Evolutionary conservation across 2,113 vertebrate species (phyloP), one percentile per base, ranked within the genome.

Genomic region (Pituophis catenifer): DNA sequence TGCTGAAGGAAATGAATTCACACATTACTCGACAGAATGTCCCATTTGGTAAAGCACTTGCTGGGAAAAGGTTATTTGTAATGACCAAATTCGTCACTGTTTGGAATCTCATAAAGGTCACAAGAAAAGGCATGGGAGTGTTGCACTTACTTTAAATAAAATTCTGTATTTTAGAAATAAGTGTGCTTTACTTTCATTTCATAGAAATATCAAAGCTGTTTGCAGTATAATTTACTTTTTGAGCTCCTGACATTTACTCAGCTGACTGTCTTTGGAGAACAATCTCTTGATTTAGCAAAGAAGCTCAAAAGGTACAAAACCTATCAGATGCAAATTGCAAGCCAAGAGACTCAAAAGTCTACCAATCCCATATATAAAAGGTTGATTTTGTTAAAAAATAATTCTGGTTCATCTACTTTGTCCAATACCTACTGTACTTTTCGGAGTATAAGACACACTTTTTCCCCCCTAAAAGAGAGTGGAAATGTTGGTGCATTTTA

Each of bases 181-280:
- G 98, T 95, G 97, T 94, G 96, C 97, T 97, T 97, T 97, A 96
- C 97, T 98, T 97, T 97, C 97, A 98, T 98, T 97, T 98, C 98
- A 98, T 98, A 98, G 97, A 98, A 98, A 98, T 98, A 98, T 98
- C 98, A 98, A 97, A 94, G 94, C 96, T 98, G 97, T 98, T 98
- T 98, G 97, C 97, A 94, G 96, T 97, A 96, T 98, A 98, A 98
- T 98, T 98, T 98, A 98, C 97, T 98, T 97, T 97, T 87, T 96
- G 97, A 97, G 98, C 97, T 96, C 96, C 97, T 98, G 98, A 98
- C 98, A 98, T 98, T 98, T 98, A 97, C 97, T 93, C 97, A 97
- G 97, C 97, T 97, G 97, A 97, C 97, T 97, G 97, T 98, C 98
- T 98, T 97, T 95, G 97, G 97, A 98, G 97, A 97, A 94, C 97